These are phyloP conservation scores for Phylloscopus trochiloides DNA, from an alignment of 2,113 vertebrate genomes.

Conservation along the genomic window DNA sequence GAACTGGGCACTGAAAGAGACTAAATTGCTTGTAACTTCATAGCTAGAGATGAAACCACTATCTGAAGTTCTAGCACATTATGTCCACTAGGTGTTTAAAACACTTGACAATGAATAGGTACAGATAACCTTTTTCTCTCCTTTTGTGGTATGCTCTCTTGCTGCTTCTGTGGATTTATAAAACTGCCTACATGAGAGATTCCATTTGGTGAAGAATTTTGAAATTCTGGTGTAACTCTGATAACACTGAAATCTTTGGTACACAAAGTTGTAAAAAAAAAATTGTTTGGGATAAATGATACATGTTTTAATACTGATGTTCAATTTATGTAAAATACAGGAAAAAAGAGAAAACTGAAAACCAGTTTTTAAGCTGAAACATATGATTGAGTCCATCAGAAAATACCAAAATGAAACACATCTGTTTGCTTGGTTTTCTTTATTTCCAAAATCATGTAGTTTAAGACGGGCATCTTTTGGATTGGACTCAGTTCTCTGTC, in stretches of 20 bases:
- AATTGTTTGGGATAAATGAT: background rate
- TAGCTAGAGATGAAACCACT: background rate
- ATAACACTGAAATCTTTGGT: background rate
- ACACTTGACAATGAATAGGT: background rate
- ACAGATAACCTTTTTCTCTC: background rate
- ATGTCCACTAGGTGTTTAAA: background rate
- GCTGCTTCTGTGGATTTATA: background rate
- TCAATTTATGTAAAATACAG: background rate
- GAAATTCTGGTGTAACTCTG: background rate
- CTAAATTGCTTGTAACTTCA: background rate
- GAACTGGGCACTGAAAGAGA: background rate
- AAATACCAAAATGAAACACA: background rate
- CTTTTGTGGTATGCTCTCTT: background rate
- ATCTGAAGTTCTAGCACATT: background rate
- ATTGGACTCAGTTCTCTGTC: background rate
- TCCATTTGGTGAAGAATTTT: background rate
- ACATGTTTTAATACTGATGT: background rate
- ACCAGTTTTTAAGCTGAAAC: background rate
- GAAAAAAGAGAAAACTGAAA: background rate
- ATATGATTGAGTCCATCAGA: background rate
- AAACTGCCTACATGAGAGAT: background rate
- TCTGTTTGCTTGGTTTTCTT: background rate
- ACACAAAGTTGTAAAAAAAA: background rate
- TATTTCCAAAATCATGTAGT: background rate
- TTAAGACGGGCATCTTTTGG: background rate